These are phyloP conservation scores for Melanophora roralis DNA, from an alignment of 2,888 invertebrate species.

Conservation along the genomic window DNA sequence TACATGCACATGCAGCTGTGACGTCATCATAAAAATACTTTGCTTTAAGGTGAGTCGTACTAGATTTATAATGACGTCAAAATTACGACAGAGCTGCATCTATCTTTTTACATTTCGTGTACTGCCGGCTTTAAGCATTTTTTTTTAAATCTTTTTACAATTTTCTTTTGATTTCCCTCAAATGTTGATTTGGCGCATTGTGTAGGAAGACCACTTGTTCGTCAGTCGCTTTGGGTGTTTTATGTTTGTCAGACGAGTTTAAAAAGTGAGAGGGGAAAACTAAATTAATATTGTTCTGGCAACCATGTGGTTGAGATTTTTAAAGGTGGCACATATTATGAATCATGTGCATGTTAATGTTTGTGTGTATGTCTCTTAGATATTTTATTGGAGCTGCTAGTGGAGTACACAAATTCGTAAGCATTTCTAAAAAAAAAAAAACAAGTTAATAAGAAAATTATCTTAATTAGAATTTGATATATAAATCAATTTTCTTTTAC, in stretches of 20 bases:
- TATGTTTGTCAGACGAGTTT: not conserved
- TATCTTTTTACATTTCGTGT: no score
- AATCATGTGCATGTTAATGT: slow-evolving; percentile 51
- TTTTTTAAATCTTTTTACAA: not conserved
- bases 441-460: no score
- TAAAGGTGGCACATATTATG: slow-evolving; percentile 55
- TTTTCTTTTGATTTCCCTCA: slow-evolving; percentile 3
- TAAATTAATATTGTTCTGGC: slow-evolving; percentile 53
- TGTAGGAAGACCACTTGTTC: slow-evolving; percentile 14
- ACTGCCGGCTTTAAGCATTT: no score
- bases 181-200: slow-evolving; percentile 25
- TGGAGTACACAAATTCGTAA: slow-evolving; percentile 14
- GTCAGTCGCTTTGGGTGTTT: not conserved
- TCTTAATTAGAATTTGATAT: no score
- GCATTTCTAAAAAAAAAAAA: no score
- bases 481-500: no score
- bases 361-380: slow-evolving; percentile 12
- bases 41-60: no score
- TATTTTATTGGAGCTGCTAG: not conserved
- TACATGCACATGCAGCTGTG: no score
- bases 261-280: not conserved
- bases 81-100: no score
- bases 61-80: no score
- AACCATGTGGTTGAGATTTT: slow-evolving; percentile 56
- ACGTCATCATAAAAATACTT: no score